A percentile compares a stretch with the other conserved stretches of the same genome.
Evolutionary conservation across 2,888 invertebrate species (phyloP).

Genomic region (Abrostola tripartita): DNA sequence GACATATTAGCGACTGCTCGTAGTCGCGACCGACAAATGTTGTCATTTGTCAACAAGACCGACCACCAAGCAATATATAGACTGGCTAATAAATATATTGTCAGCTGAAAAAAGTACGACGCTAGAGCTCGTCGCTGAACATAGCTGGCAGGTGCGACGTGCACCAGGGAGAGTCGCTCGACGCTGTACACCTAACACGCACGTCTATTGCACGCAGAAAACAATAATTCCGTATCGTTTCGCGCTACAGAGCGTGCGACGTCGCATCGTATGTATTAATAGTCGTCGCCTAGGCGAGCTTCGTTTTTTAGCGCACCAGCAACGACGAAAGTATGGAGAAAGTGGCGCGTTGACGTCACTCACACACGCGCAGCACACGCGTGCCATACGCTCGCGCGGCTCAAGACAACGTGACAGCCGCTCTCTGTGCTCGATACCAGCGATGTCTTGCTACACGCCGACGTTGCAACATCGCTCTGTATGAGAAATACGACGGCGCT

Average conservation of each 20-base stretch:
- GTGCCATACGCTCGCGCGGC: conserved; percentile 63
- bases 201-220: conserved; percentile 68
- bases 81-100: conserved; percentile 21
- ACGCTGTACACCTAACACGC: conserved; percentile 65
- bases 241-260: conserved; percentile 80
- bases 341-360: conserved; percentile 87
- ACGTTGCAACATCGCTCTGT: conserved; percentile 77
- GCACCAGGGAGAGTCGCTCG: conserved; percentile 66
- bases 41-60: conserved; percentile 39
- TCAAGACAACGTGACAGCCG: conserved; percentile 68
- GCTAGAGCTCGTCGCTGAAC: conserved; percentile 11
- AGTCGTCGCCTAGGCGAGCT: conserved; percentile 80
- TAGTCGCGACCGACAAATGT: conserved; percentile 37
- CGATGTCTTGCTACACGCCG: conserved; percentile 76
- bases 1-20: conserved; percentile 61
- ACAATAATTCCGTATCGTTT: conserved; percentile 81
- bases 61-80: conserved; percentile 18
- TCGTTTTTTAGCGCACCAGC: conserved; percentile 85
- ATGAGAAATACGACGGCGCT: conserved; percentile 78
- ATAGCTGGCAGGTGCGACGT: conserved; percentile 20
- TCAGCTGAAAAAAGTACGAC: conserved; percentile 24
- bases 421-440: conserved; percentile 76
- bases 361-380: conserved; percentile 83
- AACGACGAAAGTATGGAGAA: conserved; percentile 88
- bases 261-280: conserved; percentile 83